Conservation (phyloP, 2,888 invertebrate species). For the Pristionchus mayeri region DNA sequence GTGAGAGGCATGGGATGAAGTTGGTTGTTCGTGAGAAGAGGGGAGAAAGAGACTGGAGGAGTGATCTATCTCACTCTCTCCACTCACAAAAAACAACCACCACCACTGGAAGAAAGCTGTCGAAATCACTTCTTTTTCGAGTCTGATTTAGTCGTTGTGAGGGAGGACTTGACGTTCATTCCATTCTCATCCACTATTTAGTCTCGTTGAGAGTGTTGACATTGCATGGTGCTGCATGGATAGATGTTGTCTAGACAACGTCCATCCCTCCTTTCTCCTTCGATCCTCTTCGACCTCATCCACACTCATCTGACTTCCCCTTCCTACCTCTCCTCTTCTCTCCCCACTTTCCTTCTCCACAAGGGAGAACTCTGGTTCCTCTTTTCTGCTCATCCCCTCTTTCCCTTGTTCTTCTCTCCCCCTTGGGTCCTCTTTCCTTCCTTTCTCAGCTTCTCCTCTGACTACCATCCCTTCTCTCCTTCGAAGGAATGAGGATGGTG, state of each 20-base stretch:
- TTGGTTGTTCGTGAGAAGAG: not conserved
- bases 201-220: too few species aligned
- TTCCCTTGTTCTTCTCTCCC: not conserved
- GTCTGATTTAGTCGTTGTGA: too few species aligned
- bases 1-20: too few species aligned
- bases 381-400: not conserved
- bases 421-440: conserved; percentile 3
- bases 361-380: conserved; percentile 15
- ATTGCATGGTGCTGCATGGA: not conserved
- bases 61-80: not conserved
- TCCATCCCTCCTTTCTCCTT: not conserved
- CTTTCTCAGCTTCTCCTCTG: not conserved
- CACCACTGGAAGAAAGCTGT: not conserved
- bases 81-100: not conserved
- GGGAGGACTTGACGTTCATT: too few species aligned
- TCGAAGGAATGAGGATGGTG: not conserved
- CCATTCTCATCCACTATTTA: too few species aligned
- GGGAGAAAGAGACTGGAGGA: not conserved
- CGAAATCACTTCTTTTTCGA: not conserved
- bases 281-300: not conserved
- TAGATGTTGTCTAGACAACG: not conserved
- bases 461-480: not conserved
- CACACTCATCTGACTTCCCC: not conserved
- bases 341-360: not conserved
- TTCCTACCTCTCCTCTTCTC: too few species aligned